Percentiles rank a stretch among this genome's conserved stretches.
Conservation (phyloP, 2,797 vertebrate genomes). For the Columba guinea region DNA sequence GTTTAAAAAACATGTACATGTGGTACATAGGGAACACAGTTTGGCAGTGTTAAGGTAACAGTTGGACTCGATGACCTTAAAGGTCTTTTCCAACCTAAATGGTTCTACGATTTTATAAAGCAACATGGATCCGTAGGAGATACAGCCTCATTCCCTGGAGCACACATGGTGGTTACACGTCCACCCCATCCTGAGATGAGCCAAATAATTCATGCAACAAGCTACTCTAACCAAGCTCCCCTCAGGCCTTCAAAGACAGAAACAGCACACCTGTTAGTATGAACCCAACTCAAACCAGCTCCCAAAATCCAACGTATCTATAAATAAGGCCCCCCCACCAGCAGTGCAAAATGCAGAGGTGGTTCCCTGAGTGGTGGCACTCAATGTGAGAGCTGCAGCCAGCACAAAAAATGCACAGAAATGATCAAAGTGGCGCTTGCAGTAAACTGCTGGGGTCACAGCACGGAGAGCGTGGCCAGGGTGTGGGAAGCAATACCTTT, state of each 20-base stretch:
- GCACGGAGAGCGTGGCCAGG: rapidly evolving
- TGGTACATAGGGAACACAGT: no score
- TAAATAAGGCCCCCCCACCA: not conserved
- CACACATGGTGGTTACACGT: rapidly evolving
- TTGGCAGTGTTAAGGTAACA: no score
- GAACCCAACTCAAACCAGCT: not conserved
- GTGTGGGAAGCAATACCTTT: not conserved
- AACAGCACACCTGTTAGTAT: not conserved
- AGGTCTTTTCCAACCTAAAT: no score
- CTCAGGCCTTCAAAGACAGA: not conserved
- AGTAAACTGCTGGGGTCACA: not conserved
- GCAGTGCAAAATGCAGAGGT: not conserved
- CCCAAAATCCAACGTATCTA: not conserved
- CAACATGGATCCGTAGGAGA: not conserved
- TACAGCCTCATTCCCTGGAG: not conserved
- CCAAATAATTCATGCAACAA: not conserved
- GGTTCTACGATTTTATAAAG: no score
- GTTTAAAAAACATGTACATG: no score
- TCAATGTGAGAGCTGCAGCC: not conserved
- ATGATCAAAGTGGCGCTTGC: not conserved
- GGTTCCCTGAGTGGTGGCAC: not conserved
- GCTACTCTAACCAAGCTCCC: not conserved
- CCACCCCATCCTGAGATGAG: not conserved
- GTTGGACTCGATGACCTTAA: no score
- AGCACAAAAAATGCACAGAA: not conserved